Evolutionary conservation across 1,140 invertebrate genomes (phyloP).

Genomic region (Oncopodura yosiiana): DNA sequence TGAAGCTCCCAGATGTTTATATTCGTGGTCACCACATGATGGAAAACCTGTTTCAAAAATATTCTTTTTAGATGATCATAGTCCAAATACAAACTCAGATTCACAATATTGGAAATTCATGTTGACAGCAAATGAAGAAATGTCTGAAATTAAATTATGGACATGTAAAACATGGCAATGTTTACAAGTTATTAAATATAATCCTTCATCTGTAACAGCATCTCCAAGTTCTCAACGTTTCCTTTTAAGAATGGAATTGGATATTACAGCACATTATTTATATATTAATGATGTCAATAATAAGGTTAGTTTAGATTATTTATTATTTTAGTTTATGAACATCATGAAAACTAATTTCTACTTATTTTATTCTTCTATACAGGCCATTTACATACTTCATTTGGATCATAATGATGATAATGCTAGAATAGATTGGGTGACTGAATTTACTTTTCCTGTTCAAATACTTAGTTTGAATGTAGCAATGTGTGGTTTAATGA

Average conservation of each 20-base stretch:
- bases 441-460: conserved; percentile 32
- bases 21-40: conserved; percentile 73
- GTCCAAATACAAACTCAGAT: conserved; percentile 62
- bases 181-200: conserved; percentile 72
- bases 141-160: conserved; percentile 86
- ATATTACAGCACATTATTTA: conserved; percentile 69
- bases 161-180: conserved; percentile 87
- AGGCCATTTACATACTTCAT: conserved; percentile 32
- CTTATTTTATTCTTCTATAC: conserved; percentile 7
- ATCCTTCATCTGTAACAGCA: conserved; percentile 36
- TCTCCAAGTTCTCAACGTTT: no score
- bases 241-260: conserved; percentile 64
- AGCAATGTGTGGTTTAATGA: background rate
- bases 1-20: conserved; percentile 47
- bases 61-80: conserved; percentile 86
- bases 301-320: conserved; percentile 39
- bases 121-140: conserved; percentile 78
- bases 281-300: conserved; percentile 73
- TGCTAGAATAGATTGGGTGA: conserved; percentile 31
- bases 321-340: background rate
- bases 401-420: conserved; percentile 30
- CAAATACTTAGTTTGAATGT: conserved; percentile 33
- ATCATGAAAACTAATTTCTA: background rate
- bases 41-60: conserved; percentile 72
- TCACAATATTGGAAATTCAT: conserved; percentile 89